phyloP scores from a whole-genome alignment of 2,113 vertebrate species.

The Lichenostomus cassidix region DNA sequence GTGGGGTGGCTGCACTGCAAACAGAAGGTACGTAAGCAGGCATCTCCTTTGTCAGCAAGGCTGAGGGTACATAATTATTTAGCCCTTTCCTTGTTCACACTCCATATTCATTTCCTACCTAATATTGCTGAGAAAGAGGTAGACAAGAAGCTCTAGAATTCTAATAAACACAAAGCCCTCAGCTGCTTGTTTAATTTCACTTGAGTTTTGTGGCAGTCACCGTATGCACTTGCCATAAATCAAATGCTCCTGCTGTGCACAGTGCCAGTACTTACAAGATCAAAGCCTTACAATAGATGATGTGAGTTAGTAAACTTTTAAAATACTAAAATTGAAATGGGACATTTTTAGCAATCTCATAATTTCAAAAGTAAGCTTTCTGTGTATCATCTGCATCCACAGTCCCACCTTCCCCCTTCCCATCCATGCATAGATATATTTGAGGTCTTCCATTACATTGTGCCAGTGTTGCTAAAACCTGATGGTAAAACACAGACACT shows the following conservation, averaged over 20 bases:
- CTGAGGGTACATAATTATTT: not conserved
- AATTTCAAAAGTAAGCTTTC: not conserved
- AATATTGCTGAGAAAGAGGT: not conserved
- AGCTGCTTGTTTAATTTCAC: constrained; percentile 50
- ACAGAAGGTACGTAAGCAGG: not conserved
- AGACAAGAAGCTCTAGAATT: constrained; percentile 17
- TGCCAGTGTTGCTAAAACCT: not conserved
- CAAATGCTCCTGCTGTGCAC: constrained; percentile 58
- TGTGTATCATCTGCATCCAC: not conserved
- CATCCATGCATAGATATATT: not conserved
- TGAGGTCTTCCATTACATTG: not conserved
- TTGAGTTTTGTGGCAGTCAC: constrained; percentile 32
- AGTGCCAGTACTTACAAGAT: constrained; percentile 47
- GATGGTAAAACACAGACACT: not conserved
- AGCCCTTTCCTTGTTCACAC: not conserved
- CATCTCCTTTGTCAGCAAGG: not conserved
- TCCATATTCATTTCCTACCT: constrained; percentile 7
- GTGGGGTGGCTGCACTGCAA: not conserved
- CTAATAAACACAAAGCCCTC: constrained; percentile 38
- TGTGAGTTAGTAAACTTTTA: constrained; percentile 6
- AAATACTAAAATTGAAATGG: constrained; percentile 37
- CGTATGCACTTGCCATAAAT: constrained; percentile 20
- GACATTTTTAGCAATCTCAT: not conserved
- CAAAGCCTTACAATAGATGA: constrained; percentile 44
- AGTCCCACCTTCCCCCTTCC: not conserved